Base-by-base conservation (phyloP, 1,140 invertebrate genomes). In the Dreissena rostriformis region DNA sequence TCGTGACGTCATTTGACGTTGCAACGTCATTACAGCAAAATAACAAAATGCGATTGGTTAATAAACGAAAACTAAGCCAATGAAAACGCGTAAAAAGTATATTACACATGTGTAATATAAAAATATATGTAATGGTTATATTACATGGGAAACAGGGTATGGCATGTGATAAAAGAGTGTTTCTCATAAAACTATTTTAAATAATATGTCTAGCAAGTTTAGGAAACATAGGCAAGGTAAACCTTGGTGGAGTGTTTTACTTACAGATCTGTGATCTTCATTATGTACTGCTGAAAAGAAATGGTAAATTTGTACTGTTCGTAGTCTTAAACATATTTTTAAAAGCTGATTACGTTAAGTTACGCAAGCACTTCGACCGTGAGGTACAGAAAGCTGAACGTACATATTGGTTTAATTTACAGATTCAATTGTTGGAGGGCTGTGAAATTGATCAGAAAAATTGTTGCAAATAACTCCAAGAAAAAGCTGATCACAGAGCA, bases 401-500 rank as follows among this genome's bases (percentile, higher is more conserved):
- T 10, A 22, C 39, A 61, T 72, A 80, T 28, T 80, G 78, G 78
- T 80, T 51, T 49, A 22, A 19, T 12, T 10, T 78, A 14, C 76
- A 78, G n/a, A 52, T 52, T n/a, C 1, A 78, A 12, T 11, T 78
- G 5, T 53, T 78, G 22, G 24, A 80, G 26, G 57, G 57, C 17
- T 80, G 78, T 72, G 71, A 71, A 10, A 68, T 72, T 61, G 68
- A 72, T 49, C 22, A 29, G 78, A 39, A 80, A 72, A 72, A 51
- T 80, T 24, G 76, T 66, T 49, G 51, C 24, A 24, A 29, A 28
- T 26, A 19, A 26, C 28, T 53, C 53, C 10, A 29, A 79, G 15
- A 52, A 28, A 6, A 70, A 70, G 15, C 26, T 6, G 12, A 71
- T 79, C 15, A 65, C 66, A 63, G 11, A 26, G 22, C 61, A 78